Base-by-base conservation (phyloP, 2,797 vertebrate species). In the Pseudochromis fuscus region DNA sequence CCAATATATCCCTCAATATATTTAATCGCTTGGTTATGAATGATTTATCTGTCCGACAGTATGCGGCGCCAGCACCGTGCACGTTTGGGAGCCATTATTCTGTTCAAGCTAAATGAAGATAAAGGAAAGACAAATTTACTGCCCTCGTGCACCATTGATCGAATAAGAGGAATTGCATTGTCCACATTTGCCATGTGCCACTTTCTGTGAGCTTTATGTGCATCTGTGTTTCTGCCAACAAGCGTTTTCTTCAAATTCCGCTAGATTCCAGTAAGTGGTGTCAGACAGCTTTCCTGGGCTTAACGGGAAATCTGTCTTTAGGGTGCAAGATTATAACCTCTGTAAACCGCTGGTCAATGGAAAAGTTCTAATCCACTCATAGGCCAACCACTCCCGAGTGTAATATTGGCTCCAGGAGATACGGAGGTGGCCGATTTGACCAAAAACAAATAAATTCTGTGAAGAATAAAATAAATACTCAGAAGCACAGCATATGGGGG, bases 281-380 rank as follows among this genome's bases (percentile, higher is more conserved):
- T 89, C 91, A 88, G 87, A 92, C 89, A 81, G 81, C 81, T 92
- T 92, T 89, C 89, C 81, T 90, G 89, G 85, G 63, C 60, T 90
- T 94, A 91, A 94, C 87, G 89, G 94, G 89, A 94, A 94, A 92
- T 90, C 87, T 88, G 85, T 91, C 86, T 90, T 92, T 80, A 79
- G 89, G 91, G 90, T 89, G 85, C 87, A 93, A 93, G 93, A 93
- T 93, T 94, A 90, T 89, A 94, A 93, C 90, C 85, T 92, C 85
- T 77, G 79, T 75, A 91, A 93, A 91, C 88, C 87, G 82, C 91
- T 76, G 92, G 93, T 93, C 92, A 92, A 86, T 84, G 91, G 92
- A 92, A 94, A 93, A 87, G 81, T 89, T 87, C 73, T 86, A 91
- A 91, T 91, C 88, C 84, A 77, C 88, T 92, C 86, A 83, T 35